A percentile compares a stretch with the other conserved stretches of the same genome.
Conservation (phyloP, 2,888 invertebrate genomes). For the Electrophaes corylata region DNA sequence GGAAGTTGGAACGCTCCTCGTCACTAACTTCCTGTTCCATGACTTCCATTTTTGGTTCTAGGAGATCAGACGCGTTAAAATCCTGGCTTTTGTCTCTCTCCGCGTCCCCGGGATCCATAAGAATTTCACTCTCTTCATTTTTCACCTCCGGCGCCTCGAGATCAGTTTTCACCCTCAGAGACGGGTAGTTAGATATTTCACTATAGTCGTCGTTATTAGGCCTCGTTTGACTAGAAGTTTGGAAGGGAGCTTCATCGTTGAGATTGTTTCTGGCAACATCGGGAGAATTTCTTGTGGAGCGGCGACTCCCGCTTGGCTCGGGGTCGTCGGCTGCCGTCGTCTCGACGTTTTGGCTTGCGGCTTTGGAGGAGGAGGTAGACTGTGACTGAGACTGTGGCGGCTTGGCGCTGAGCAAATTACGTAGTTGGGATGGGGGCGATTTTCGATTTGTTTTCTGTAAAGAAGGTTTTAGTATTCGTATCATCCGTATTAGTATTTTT, state of each 20-base stretch:
- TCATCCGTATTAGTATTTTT: background rate
- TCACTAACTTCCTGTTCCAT: slow-evolving; percentile 88
- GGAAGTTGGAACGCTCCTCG: slow-evolving; percentile 83
- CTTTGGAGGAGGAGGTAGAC: slow-evolving; percentile 84
- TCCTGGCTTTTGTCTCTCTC: slow-evolving; percentile 76
- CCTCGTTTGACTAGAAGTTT: slow-evolving; percentile 84
- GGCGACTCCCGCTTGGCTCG: slow-evolving; percentile 75
- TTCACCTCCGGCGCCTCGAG: slow-evolving; percentile 81
- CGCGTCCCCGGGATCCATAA: slow-evolving; percentile 76
- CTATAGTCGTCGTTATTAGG: slow-evolving; percentile 83
- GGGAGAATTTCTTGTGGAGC: slow-evolving; percentile 81
- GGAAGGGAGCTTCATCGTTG: slow-evolving; percentile 81
- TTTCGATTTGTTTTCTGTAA: slow-evolving; percentile 82
- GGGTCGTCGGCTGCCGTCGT: slow-evolving; percentile 75
- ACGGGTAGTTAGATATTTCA: slow-evolving; percentile 78
- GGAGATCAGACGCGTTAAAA: slow-evolving; percentile 75
- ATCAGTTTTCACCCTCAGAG: slow-evolving; percentile 82
- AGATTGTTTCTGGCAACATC: slow-evolving; percentile 84
- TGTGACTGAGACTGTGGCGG: slow-evolving; percentile 70
- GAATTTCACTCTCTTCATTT: slow-evolving; percentile 77
- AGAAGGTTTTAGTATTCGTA: slow-evolving; percentile 2
- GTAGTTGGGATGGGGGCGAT: slow-evolving; percentile 82
- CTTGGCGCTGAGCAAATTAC: slow-evolving; percentile 84
- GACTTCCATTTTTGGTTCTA: slow-evolving; percentile 89
- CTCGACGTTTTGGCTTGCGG: slow-evolving; percentile 83